These are phyloP conservation scores for Conus ventricosus DNA, from an alignment of 1,140 invertebrate genomes.

Conservation along the genomic window DNA sequence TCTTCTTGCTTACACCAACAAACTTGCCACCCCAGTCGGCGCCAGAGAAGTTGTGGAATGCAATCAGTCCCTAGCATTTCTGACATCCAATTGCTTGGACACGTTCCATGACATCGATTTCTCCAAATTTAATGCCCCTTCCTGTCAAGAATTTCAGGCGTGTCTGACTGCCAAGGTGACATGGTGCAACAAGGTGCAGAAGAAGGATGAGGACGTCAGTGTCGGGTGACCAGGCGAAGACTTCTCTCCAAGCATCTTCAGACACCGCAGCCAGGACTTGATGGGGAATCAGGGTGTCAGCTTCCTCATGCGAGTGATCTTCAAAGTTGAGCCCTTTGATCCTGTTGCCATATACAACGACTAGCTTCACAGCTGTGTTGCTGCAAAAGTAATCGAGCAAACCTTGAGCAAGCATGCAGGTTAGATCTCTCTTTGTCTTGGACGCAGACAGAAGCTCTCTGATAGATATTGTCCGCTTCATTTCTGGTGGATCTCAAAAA, in stretches of 20 bases:
- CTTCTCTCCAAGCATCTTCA: background rate
- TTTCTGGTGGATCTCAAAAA: background rate
- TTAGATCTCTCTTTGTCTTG: background rate
- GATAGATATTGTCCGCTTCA: background rate
- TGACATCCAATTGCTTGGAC: background rate
- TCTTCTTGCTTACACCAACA: background rate
- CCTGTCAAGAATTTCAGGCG: background rate
- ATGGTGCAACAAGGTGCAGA: background rate
- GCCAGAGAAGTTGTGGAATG: background rate
- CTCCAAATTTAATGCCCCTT: background rate
- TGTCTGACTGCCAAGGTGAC: background rate
- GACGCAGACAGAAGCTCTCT: background rate
- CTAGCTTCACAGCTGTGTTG: background rate
- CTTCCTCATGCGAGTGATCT: constrained; percentile 3
- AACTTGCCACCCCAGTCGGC: background rate
- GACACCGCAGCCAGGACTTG: background rate
- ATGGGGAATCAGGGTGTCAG: constrained; percentile 16
- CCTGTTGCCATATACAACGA: background rate
- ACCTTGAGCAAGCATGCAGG: background rate
- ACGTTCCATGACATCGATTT: background rate
- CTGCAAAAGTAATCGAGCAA: background rate
- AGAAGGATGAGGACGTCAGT: background rate
- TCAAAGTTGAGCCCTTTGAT: background rate
- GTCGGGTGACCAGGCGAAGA: background rate
- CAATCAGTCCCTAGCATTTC: background rate